A percentile compares a stretch with the other conserved stretches of the same genome.
Evolutionary conservation across 2,113 vertebrate genomes (phyloP).

Genomic region (Lampris incognitus): DNA sequence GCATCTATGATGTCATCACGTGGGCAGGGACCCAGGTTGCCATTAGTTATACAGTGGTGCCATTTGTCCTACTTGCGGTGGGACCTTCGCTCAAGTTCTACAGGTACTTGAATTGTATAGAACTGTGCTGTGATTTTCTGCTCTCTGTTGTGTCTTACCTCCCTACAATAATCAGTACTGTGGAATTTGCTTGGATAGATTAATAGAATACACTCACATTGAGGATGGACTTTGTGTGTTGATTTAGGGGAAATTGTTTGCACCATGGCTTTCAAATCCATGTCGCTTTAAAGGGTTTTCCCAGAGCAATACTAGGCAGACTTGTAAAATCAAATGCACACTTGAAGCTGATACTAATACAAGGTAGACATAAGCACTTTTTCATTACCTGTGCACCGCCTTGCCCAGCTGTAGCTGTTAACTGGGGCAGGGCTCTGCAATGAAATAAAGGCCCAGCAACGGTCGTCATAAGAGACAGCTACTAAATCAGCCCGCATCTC

Average conservation of each 20-base stretch:
- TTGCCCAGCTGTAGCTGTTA: conserved; percentile 49
- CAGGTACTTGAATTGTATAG: conserved; percentile 80
- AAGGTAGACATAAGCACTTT: conserved; percentile 21
- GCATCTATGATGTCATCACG: conserved; percentile 90
- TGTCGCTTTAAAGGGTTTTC: too few relatives aligned
- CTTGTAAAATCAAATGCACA: conserved; percentile 3
- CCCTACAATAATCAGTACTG: background rate
- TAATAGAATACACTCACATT: too few relatives aligned
- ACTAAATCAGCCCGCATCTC: conserved; percentile 42
- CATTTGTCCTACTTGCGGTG: conserved; percentile 93
- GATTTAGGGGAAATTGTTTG: background rate
- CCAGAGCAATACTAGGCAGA: conserved; percentile 4
- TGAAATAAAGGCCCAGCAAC: conserved; percentile 49
- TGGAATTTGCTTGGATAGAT: too few relatives aligned
- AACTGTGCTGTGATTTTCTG: background rate
- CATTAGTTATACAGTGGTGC: conserved; percentile 95
- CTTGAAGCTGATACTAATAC: conserved; percentile 22
- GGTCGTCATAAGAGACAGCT: conserved; percentile 30
- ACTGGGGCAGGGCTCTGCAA: conserved; percentile 13
- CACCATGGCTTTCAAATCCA: background rate
- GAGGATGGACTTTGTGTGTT: background rate
- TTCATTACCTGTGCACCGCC: conserved; percentile 36
- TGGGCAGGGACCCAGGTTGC: conserved; percentile 92
- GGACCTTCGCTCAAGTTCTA: conserved; percentile 92
- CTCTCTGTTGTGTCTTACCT: background rate